Evolutionary conservation across 2,888 invertebrate genomes (phyloP), one percentile per base, ranked within the genome.

Genomic region (Nephrocerus scutellatus): DNA sequence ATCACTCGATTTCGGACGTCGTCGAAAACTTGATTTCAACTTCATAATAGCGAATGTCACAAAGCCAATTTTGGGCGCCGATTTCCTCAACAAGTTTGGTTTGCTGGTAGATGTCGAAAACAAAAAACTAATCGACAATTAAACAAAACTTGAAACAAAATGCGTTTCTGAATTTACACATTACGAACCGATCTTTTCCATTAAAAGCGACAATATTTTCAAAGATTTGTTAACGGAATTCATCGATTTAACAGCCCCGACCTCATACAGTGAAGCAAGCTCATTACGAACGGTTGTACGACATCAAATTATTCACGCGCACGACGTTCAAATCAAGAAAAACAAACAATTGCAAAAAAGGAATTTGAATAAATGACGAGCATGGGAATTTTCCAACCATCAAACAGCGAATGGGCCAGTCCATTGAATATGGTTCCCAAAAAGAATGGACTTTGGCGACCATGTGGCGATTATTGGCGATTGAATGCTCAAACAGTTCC

Each of bases 231-330:
- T 41, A 18, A 32, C 21, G n/a, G 30, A 36, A 18, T 40, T 40
- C 29, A 40, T 23, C 6, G 40, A 40, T 36, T 18, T 40, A 10
- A 35, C 35, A 8, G 19, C 18, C 14, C 40, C 40, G 7, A 21
- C 24, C 15, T 30, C 30, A n/a, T 40, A 23, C 18, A 40, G 22
- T 19, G 30, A 33, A 28, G 13, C 15, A 9, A 31, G n/a, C 9
- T 8, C 18, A 15, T 15, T 7, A 14, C 14, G 12, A 14, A 15
- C 25, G 18, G 13, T 21, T 21, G 34, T 39, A 20, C 25, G 19
- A 28, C 38, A 42, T 28, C 29, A 34, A 23, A 39, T 42, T 22
- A 24, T 39, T 24, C 37, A 28, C 22, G 34, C 6, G 38, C 38
- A 10, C 33, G 38, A n/a, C 18, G 38, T 20, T 30, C 33, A 33